phyloP scores from a whole-genome alignment of 2,113 vertebrate species.

The Albula goreensis region DNA sequence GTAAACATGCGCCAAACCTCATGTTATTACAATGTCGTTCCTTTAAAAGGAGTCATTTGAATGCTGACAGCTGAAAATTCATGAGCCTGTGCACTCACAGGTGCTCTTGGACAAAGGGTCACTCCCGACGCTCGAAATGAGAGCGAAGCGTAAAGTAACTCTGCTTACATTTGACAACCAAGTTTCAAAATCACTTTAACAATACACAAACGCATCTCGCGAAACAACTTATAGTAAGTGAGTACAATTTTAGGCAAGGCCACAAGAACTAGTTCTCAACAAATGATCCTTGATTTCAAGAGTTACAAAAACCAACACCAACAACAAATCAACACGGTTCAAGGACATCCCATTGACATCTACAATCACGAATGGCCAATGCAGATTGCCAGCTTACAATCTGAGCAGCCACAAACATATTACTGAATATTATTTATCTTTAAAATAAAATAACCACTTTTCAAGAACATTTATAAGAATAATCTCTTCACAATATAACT shows the following conservation, averaged over 20 bases:
- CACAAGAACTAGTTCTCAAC: slow-evolving; percentile 10
- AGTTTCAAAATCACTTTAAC: slow-evolving; percentile 30
- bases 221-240: slow-evolving; percentile 50
- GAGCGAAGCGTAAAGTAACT: too few relatives aligned
- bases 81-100: background rate
- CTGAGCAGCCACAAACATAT: slow-evolving; percentile 11
- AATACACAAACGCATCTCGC: slow-evolving; percentile 27
- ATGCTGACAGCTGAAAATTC: background rate
- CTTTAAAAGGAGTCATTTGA: slow-evolving; percentile 1
- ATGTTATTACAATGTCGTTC: background rate
- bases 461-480: slow-evolving; percentile 54
- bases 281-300: slow-evolving; percentile 28
- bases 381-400: slow-evolving; percentile 33
- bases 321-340: slow-evolving; percentile 67
- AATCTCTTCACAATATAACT: slow-evolving; percentile 64
- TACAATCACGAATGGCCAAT: slow-evolving; percentile 54
- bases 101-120: background rate
- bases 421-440: background rate
- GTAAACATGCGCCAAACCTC: background rate
- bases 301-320: slow-evolving; percentile 52
- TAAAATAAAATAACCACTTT: slow-evolving; percentile 14
- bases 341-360: slow-evolving; percentile 66
- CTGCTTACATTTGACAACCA: background rate
- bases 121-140: background rate
- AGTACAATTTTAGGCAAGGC: slow-evolving; percentile 65